Percentiles rank a stretch among this genome's conserved stretches.
These are phyloP conservation scores for Anguilla anguilla DNA, from an alignment of 2,797 vertebrate genomes.

Conservation along the genomic window DNA sequence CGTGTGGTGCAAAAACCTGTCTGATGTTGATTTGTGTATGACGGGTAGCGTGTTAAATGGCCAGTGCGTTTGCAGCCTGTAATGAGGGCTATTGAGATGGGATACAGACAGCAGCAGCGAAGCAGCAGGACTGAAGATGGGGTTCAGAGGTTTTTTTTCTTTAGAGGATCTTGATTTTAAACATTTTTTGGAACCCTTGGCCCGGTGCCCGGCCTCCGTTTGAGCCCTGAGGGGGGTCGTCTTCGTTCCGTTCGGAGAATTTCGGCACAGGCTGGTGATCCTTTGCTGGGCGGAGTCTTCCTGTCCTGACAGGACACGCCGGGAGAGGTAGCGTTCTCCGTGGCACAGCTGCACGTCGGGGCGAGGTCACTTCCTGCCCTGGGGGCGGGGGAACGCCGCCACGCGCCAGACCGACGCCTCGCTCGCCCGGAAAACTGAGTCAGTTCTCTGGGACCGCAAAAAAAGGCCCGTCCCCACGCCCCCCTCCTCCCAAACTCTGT, in stretches of 20 bases:
- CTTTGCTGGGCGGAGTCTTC: too few species aligned
- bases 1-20: too few species aligned
- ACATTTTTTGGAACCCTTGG: too few species aligned
- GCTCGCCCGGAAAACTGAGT: neutral
- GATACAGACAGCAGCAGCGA: neutral
- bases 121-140: too few species aligned
- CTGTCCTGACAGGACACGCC: neutral
- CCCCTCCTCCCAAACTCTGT: neutral
- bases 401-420: neutral
- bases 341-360: neutral
- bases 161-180: too few species aligned
- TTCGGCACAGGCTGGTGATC: too few species aligned
- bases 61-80: neutral
- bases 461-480: neutral
- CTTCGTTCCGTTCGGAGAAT: too few species aligned
- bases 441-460: neutral
- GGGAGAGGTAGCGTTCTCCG: neutral
- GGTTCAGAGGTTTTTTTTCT: too few species aligned
- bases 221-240: too few species aligned
- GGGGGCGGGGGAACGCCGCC: neutral
- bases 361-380: neutral
- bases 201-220: too few species aligned
- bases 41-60: neutral
- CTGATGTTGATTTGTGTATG: too few species aligned
- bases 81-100: neutral